Evolutionary conservation across 2,113 vertebrate genomes (phyloP).

Genomic region (Eclectus roratus): DNA sequence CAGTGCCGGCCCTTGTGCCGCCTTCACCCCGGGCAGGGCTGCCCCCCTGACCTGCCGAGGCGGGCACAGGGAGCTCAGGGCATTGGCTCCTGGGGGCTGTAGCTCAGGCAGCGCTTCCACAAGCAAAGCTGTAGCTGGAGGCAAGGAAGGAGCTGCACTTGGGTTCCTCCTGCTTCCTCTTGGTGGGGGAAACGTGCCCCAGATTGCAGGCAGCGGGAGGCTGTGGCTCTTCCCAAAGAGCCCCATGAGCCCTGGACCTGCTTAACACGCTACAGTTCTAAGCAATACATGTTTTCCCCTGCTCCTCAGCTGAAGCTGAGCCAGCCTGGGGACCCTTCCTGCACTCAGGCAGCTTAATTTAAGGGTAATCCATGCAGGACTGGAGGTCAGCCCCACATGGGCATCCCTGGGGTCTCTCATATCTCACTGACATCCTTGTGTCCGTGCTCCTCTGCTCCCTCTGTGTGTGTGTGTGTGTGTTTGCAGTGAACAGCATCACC

Average conservation of each 20-base stretch:
- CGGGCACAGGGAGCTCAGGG: neutral
- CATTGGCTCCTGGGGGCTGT: neutral
- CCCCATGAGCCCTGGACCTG: neutral
- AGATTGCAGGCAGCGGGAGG: rapidly evolving
- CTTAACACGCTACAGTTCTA: neutral
- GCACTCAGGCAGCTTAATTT: neutral
- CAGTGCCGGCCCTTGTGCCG: neutral
- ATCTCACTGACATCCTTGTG: neutral
- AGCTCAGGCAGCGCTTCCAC: neutral
- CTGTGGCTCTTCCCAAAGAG: rapidly evolving
- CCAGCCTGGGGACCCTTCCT: neutral
- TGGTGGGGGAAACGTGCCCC: neutral
- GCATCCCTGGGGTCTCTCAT: neutral
- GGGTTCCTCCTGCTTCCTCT: neutral
- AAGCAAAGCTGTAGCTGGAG: neutral
- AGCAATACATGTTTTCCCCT: neutral
- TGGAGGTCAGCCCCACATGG: rapidly evolving
- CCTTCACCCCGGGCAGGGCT: neutral
- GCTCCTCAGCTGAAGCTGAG: neutral
- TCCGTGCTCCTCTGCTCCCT: constrained; percentile 52
- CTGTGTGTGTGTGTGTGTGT: constrained; percentile 67
- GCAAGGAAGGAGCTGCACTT: neutral
- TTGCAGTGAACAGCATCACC: constrained; percentile 92
- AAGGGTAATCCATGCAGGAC: neutral
- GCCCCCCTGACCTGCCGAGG: neutral